Evolutionary conservation across 2,888 invertebrate genomes (phyloP), one percentile per base, ranked within the genome.

Genomic region (Andrena hattorfiana): DNA sequence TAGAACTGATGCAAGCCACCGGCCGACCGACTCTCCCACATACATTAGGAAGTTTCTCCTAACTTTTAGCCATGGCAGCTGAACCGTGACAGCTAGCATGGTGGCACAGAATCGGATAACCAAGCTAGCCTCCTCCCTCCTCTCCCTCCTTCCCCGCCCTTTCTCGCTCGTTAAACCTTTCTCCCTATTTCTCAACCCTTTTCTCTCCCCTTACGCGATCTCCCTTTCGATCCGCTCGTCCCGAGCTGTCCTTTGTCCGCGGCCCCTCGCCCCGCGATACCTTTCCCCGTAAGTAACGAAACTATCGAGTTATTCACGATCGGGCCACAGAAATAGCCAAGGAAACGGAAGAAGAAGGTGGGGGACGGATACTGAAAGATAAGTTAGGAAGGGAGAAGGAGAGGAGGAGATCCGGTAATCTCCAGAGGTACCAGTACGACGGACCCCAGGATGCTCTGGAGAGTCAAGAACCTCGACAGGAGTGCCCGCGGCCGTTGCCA

Each of bases 31-130:
- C 86, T 90, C 91, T 88, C 91, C 87, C 92, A 92, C 91, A 90
- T 92, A 91, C 92, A 92, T 92, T 92, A 91, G 89, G 87, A 92
- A 92, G 90, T 92, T 92, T 90, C 87, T 82, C 83, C 86, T 73
- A 91, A 92, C 92, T 92, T 91, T 92, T 87, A 87, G 89, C 89
- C 84, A 84, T 83, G 84, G 56, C 84, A 70, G 69, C 56, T 82
- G 83, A 82, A 66, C 81, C 83, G 72, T 60, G 71, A 66, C 68
- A 60, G 70, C 54, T 68, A 79, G 72, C 81, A 81, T 54, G 81
- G 69, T 76, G 85, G 81, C 81, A 80, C 84, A 87, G 85, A 90
- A 89, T 87, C 87, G 89, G 87, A 89, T 89, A 89, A 85, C 85
- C 86, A 56, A 60, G 73, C 77, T 85, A 85, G 83, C 85, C 84